Percentiles rank a stretch among this genome's conserved stretches.
Conservation (phyloP, 2,113 vertebrate species). For the Clarias macrocephalus region DNA sequence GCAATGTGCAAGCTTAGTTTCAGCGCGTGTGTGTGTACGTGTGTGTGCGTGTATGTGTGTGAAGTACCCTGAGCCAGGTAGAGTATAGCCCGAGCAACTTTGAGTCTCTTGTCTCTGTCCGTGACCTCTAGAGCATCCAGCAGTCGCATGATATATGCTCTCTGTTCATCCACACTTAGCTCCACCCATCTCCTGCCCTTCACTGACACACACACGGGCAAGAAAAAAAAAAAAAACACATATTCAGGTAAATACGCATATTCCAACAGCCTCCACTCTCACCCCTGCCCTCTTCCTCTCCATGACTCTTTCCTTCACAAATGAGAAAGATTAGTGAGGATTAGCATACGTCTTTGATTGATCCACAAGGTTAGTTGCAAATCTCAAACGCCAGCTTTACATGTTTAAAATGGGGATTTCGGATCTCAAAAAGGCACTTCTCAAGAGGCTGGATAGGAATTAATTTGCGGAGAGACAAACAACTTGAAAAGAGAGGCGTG, state of each 20-base stretch:
- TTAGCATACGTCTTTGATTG: conserved; percentile 27
- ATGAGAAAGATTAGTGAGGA: conserved; percentile 13
- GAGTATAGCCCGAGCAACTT: conserved; percentile 86
- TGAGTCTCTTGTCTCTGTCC: conserved; percentile 84
- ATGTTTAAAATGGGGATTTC: neutral
- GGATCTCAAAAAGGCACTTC: neutral
- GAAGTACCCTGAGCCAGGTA: conserved; percentile 90
- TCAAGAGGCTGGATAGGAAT: neutral
- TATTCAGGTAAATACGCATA: neutral
- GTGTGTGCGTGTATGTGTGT: neutral
- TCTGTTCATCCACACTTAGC: conserved; percentile 79
- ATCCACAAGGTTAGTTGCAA: neutral
- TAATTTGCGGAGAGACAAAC: neutral
- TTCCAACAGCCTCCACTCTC: neutral
- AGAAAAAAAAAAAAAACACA: neutral
- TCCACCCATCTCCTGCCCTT: conserved; percentile 81
- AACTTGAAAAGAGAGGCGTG: neutral
- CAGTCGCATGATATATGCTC: conserved; percentile 85
- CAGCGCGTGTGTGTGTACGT: neutral
- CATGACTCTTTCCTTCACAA: conserved; percentile 9
- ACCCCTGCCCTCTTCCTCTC: neutral
- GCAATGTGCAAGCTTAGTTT: neutral
- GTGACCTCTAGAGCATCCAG: conserved; percentile 93
- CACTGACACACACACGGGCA: conserved; percentile 62
- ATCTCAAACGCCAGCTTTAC: neutral